Percentiles rank a stretch among this genome's conserved stretches.
These are phyloP conservation scores for Sebastolobus altivelis DNA, from an alignment of 2,797 vertebrate species.

Conservation along the genomic window DNA sequence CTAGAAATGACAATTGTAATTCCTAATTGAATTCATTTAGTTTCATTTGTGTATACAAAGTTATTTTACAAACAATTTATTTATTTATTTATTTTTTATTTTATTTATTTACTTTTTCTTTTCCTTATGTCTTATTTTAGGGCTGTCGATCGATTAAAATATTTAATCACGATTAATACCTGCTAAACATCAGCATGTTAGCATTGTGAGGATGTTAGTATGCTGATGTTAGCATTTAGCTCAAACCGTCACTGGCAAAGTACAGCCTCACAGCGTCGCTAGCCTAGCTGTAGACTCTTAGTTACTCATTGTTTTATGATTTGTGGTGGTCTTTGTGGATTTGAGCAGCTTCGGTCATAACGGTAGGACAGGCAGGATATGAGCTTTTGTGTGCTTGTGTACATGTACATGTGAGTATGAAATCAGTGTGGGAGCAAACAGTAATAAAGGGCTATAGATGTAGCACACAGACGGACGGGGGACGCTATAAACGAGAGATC, in stretches of 20 bases:
- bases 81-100: too few species aligned
- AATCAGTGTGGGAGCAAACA: not conserved
- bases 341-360: not conserved
- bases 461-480: not conserved
- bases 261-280: not conserved
- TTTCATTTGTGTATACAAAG: too few species aligned
- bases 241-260: not conserved
- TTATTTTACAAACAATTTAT: too few species aligned
- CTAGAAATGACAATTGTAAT: not conserved
- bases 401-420: not conserved
- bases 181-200: not conserved
- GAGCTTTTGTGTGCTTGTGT: not conserved
- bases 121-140: too few species aligned
- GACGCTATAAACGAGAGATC: conserved; percentile 29
- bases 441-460: conserved; percentile 5
- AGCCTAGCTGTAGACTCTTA: not conserved
- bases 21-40: too few species aligned
- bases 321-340: not conserved
- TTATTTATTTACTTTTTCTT: too few species aligned
- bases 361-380: too few species aligned
- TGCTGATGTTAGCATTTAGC: not conserved
- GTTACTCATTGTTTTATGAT: not conserved
- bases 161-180: not conserved
- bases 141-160: too few species aligned
- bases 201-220: not conserved